phyloP scores from a whole-genome alignment of 2,888 invertebrate species.

The Dione vanillae region DNA sequence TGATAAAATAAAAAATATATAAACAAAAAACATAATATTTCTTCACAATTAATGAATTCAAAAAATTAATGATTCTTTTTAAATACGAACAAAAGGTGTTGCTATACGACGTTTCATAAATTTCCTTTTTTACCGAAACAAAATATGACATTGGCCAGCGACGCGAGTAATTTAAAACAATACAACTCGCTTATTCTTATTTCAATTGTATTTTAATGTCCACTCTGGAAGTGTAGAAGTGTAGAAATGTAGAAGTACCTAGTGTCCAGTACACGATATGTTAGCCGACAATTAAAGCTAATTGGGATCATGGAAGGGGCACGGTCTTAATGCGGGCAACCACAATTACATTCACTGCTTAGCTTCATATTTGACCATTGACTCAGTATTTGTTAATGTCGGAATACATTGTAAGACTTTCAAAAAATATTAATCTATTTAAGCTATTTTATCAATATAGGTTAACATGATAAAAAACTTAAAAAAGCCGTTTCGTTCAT shows the following conservation, averaged over 20 bases:
- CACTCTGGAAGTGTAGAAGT: background rate
- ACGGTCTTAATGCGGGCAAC: constrained; percentile 44
- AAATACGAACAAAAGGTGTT: too few species aligned
- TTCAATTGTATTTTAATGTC: background rate
- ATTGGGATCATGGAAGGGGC: constrained; percentile 62
- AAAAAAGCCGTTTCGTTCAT: too few species aligned
- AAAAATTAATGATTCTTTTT: too few species aligned
- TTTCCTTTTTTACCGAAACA: background rate
- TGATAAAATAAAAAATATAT: too few species aligned
- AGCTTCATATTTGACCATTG: constrained; percentile 3
- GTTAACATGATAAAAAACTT: too few species aligned
- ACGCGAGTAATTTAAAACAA: background rate
- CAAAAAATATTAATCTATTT: background rate
- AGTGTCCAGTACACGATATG: constrained; percentile 29
- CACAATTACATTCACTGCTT: constrained; percentile 37
- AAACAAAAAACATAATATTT: too few species aligned
- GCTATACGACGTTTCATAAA: background rate
- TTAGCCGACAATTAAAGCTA: constrained; percentile 67
- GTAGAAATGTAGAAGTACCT: background rate
- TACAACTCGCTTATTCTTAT: background rate
- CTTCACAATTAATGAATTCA: too few species aligned
- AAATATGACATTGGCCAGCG: background rate
- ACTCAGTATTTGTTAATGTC: too few species aligned
- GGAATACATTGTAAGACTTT: background rate
- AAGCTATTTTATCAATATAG: too few species aligned